phyloP scores from a whole-genome alignment of 2,888 invertebrate genomes.

The Parelbella ahira region DNA sequence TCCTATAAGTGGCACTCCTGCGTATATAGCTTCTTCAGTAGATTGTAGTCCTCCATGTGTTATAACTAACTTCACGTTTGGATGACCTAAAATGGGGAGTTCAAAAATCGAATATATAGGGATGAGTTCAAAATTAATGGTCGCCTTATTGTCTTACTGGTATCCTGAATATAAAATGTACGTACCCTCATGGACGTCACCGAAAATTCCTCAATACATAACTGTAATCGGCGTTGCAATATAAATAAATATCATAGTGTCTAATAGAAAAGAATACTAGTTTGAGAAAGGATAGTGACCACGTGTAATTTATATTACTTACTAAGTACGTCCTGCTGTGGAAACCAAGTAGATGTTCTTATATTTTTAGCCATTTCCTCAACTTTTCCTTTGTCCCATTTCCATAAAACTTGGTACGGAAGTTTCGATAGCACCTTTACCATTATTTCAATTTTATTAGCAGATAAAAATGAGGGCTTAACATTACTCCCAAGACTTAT shows the following conservation, averaged over 20 bases:
- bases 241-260: too few species aligned
- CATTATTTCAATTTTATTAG: slow-evolving; percentile 29
- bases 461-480: slow-evolving; percentile 31
- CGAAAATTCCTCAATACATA: too few species aligned
- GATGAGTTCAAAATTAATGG: background rate
- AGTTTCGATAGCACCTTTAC: slow-evolving; percentile 39
- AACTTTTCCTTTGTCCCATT: slow-evolving; percentile 45
- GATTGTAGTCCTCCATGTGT: slow-evolving; percentile 64
- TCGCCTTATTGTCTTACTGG: too few species aligned
- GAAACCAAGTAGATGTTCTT: slow-evolving; percentile 47
- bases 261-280: too few species aligned
- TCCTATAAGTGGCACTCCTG: slow-evolving; percentile 52
- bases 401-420: slow-evolving; percentile 51
- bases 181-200: too few species aligned
- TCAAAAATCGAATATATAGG: background rate
- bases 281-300: too few species aligned
- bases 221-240: too few species aligned
- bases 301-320: slow-evolving; percentile 26
- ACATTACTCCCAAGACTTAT: slow-evolving; percentile 51
- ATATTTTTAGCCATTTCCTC: slow-evolving; percentile 43
- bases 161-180: too few species aligned
- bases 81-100: slow-evolving; percentile 51
- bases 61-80: slow-evolving; percentile 55
- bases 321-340: slow-evolving; percentile 54
- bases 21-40: slow-evolving; percentile 55